Base-by-base conservation (phyloP, 2,888 invertebrate species). In the Lissonota sp. region DNA sequence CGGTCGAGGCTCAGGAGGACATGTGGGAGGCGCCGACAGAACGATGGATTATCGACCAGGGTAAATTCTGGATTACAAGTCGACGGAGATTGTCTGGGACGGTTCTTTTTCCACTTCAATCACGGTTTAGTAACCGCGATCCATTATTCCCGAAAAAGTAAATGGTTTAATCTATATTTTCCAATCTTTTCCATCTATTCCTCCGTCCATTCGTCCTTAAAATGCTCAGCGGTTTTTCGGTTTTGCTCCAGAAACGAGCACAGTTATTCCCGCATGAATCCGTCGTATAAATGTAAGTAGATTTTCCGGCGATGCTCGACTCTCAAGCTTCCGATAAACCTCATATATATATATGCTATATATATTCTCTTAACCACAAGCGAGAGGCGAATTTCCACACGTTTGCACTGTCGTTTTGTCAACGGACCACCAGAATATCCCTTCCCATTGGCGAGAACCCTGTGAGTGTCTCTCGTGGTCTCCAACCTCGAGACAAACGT, bases 121-220 rank as follows among this genome's bases (percentile, higher is more conserved):
- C 26, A 26, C 1, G 26, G 26, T 26, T 26, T 26, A 3, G 26
- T 26, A 26, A 26, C 26, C 26, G 26, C 26, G 26, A 26, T 26
- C 26, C 26, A 26, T 26, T 26, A 26, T 26, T 26, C 26, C 26
- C 26, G 26, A 26, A 26, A 26, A 26, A 26, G 26, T 26, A 26
- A 26, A 26, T 26, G 26, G 1, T 84, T 86, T 88, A 86, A 87
- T 87, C 80, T 80, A 88, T 85, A 82, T 86, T 87, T 87, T 85
- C 85, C 86, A 83, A 86, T 88, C 84, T 87, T 88, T 81, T 82
- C 82, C 53, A 64, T 53, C 12, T 49, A n/a, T 12, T 12, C 10
- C 49, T n/a, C 12, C 1, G 12, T 49, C 49, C 49, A 10, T 49
- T 49, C 49, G 49, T 49, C 44, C 44, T 8, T 44, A 8, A 10